Percentiles rank a stretch among this genome's conserved stretches.
Evolutionary conservation across 2,888 invertebrate genomes (phyloP).

Genomic region (Hofmannophila pseudospretella): DNA sequence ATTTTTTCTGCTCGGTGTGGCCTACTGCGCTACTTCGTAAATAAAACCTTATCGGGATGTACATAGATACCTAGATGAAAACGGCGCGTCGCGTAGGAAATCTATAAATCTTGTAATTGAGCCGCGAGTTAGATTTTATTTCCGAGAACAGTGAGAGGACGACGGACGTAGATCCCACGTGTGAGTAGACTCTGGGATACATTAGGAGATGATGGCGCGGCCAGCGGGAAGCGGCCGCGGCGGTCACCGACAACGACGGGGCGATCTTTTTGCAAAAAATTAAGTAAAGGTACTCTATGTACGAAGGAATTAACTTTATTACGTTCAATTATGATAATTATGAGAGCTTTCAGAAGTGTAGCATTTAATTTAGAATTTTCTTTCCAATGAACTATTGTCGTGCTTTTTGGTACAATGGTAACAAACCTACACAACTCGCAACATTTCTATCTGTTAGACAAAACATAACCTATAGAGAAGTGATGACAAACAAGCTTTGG

Average conservation of each 20-base stretch:
- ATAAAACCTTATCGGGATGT: neutral
- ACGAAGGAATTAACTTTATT: too few species aligned
- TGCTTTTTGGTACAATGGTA: too few species aligned
- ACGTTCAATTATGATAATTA: too few species aligned
- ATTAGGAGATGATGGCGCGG: slow-evolving; percentile 38
- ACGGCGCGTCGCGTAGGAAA: neutral
- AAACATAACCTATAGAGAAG: too few species aligned
- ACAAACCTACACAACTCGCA: too few species aligned
- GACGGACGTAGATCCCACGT: slow-evolving; percentile 43
- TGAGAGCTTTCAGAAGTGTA: too few species aligned
- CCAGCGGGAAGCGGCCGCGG: slow-evolving; percentile 11
- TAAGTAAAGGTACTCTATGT: too few species aligned
- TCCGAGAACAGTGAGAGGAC: slow-evolving; percentile 45
- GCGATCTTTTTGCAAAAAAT: slow-evolving; percentile 51
- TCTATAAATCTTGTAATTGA: neutral
- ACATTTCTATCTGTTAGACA: too few species aligned
- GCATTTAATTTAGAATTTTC: too few species aligned
- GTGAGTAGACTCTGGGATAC: slow-evolving; percentile 50
- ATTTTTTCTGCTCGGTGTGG: neutral
- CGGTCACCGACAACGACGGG: slow-evolving; percentile 34
- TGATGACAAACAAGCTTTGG: too few species aligned
- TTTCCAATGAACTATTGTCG: too few species aligned
- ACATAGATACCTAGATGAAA: too few species aligned
- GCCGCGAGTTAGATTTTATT: slow-evolving; percentile 30
- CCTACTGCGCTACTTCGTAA: slow-evolving; percentile 25